These are phyloP conservation scores for Campoletis sonorensis DNA, from an alignment of 1,140 invertebrate genomes.

Conservation along the genomic window DNA sequence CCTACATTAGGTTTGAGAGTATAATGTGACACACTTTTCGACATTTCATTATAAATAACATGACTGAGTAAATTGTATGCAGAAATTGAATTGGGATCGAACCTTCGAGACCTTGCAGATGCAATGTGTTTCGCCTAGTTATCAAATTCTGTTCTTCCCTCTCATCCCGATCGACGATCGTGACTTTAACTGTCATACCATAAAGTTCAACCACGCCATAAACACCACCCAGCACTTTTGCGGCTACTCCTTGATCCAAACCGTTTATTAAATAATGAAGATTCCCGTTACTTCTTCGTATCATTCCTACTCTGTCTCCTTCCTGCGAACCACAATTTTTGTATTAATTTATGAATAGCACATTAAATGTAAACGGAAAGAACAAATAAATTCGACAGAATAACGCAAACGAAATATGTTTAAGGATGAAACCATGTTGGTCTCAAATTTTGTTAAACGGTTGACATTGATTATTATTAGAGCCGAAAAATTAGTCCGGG, in stretches of 20 bases:
- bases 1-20: no score
- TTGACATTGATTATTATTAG: no score
- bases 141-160: conserved; percentile 87
- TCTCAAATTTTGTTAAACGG: no score
- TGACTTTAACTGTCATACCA: conserved; percentile 97
- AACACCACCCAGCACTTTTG: conserved; percentile 85
- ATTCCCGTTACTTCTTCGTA: conserved; percentile 87
- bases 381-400: not conserved
- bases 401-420: not conserved
- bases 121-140: conserved; percentile 82
- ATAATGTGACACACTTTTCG: not conserved
- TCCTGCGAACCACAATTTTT: conserved; percentile 76
- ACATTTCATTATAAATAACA: not conserved
- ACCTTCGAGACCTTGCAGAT: conserved; percentile 73
- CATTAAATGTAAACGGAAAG: conserved; percentile 26
- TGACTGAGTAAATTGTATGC: not conserved
- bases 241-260: conserved; percentile 93
- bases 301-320: conserved; percentile 92
- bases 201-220: conserved; percentile 97
- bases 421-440: no score
- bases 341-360: not conserved
- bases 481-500: no score
- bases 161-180: conserved; percentile 88
- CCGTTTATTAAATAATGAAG: conserved; percentile 97
- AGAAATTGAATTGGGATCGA: conserved; percentile 13